Conservation (phyloP, 2,888 invertebrate species). For the Automeris io region DNA sequence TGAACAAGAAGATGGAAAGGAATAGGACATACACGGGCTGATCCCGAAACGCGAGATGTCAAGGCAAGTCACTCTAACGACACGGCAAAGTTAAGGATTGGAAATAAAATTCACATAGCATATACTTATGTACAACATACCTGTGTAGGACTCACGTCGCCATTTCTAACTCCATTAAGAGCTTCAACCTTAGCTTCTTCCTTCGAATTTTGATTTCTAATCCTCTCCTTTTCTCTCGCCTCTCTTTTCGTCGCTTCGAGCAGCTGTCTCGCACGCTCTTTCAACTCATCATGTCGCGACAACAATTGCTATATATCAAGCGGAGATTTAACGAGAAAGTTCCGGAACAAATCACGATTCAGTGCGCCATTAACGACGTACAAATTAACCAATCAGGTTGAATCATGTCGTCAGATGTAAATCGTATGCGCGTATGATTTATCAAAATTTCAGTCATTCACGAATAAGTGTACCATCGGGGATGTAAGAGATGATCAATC, state of each 20-base stretch:
- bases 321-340: too few species aligned
- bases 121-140: conserved; percentile 30
- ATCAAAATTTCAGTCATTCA: neutral
- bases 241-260: conserved; percentile 87
- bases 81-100: too few species aligned
- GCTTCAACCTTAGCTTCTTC: conserved; percentile 82
- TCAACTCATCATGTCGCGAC: conserved; percentile 89
- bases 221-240: conserved; percentile 68
- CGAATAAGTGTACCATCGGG: too few species aligned
- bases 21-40: too few species aligned
- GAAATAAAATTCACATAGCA: too few species aligned
- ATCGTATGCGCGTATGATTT: neutral
- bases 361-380: conserved; percentile 4
- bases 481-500: too few species aligned
- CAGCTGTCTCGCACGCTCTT: conserved; percentile 89
- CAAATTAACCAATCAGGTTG: conserved; percentile 25
- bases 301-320: conserved; percentile 79
- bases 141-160: conserved; percentile 60
- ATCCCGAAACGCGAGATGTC: too few species aligned
- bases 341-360: conserved; percentile 13
- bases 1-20: neutral
- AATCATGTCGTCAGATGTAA: too few species aligned
- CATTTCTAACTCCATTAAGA: conserved; percentile 48
- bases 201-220: conserved; percentile 43
- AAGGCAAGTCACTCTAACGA: too few species aligned